Conservation (phyloP, 2,113 vertebrate species). For the Fregetta grallaria region DNA sequence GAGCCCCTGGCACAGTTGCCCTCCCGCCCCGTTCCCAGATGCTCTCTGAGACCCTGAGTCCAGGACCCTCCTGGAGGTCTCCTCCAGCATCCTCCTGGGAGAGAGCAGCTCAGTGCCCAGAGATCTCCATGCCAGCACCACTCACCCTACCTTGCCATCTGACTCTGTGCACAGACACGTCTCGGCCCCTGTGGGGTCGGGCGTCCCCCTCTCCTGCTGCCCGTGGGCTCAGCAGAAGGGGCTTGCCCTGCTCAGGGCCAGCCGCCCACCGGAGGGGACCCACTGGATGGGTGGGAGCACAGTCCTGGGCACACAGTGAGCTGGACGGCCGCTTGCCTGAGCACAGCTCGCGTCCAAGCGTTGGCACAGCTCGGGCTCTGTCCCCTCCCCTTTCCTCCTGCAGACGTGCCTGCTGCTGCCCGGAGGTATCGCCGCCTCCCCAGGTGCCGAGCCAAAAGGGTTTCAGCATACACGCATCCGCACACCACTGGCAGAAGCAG, state of each 20-base stretch:
- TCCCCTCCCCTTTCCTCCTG: neutral
- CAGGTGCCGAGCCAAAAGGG: neutral
- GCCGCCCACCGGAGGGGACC: neutral
- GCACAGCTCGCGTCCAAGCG: neutral
- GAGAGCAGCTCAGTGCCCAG: neutral
- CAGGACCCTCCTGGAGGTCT: neutral
- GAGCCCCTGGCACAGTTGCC: slow-evolving; percentile 16
- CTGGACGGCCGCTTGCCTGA: neutral
- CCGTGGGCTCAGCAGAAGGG: neutral
- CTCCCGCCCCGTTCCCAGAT: neutral
- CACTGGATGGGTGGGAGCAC: neutral
- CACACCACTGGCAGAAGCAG: neutral
- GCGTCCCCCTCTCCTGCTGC: neutral
- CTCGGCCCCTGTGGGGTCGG: neutral
- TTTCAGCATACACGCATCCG: neutral
- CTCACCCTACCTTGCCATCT: slow-evolving; percentile 25
- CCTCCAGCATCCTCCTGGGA: neutral
- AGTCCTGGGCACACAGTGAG: neutral
- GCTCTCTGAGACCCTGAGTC: neutral
- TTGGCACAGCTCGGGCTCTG: neutral
- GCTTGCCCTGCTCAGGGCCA: neutral
- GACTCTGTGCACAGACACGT: neutral
- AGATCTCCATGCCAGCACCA: slow-evolving; percentile 24
- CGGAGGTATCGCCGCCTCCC: neutral
- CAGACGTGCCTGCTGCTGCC: neutral